Evolutionary conservation across 2,888 invertebrate species (phyloP), one percentile per base, ranked within the genome.

Genomic region (Phalangium opilio): DNA sequence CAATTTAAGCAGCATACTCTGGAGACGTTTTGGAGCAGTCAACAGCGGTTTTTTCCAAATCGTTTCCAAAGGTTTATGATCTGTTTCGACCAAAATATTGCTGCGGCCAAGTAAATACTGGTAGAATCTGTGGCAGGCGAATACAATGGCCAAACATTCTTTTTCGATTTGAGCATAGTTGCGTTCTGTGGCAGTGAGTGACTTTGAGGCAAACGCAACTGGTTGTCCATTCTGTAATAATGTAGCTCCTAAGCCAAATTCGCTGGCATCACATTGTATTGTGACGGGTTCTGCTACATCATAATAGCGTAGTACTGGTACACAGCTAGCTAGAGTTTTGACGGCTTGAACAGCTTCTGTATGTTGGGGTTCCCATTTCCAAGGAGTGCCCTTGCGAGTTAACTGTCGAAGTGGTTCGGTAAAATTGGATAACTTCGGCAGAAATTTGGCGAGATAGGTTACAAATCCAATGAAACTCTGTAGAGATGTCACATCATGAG

Each of bases 401-500:
- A 49, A 35, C n/a, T 10, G 18, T 14, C 21, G n/a, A 7, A 49
- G 15, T 14, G 35, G 33, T 11, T 20, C 3, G 1, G 44, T 44
- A 18, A 15, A n/a, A 11, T 27, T 20, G 2, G 41, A 45, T 10
- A 50, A 43, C 10, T 44, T 34, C 2, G 36, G 38, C 1, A 43
- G 42, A 32, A 50, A 50, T 36, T 39, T 47, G 2, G 36, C 34
- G n/a, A 48, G 36, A 48, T 46, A 53, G 14, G 35, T 44, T 12
- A 44, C 39, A 19, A 53, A 27, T 5, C 53, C 52, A 18, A 53
- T 17, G 35, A 53, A 50, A 11, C 45, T 41, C 34, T 48, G 48
- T 1, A 54, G 14, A 7, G 43, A 39, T n/a, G 35, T 40, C 15
- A 41, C 36, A 17, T 21, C 38, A 14, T 41, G 14, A n/a, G 52